A percentile compares a stretch with the other conserved stretches of the same genome.
phyloP scores from a whole-genome alignment of 2,797 vertebrate genomes.

The Esox lucius region DNA sequence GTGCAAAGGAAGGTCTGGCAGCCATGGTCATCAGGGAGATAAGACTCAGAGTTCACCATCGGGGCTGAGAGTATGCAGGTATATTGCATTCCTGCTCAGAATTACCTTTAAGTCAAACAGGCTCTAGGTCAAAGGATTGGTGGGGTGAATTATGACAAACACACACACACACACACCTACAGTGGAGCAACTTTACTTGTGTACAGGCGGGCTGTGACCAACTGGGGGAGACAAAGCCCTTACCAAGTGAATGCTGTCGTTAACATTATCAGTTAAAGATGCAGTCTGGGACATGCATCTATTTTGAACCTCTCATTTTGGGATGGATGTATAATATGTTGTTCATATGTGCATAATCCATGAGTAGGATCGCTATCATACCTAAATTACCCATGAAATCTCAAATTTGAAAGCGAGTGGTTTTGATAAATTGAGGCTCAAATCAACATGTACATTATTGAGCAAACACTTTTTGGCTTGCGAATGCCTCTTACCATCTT shows the following conservation, averaged over 20 bases:
- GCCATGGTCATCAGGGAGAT: slow-evolving; percentile 18
- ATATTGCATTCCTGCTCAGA: neutral
- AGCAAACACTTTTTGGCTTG: too few species aligned
- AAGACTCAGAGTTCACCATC: slow-evolving; percentile 26
- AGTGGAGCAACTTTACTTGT: neutral
- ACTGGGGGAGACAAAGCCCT: neutral
- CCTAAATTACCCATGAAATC: too few species aligned
- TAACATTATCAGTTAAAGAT: neutral
- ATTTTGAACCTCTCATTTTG: too few species aligned
- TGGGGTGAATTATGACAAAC: neutral
- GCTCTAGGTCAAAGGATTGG: neutral
- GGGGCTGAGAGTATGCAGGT: slow-evolving; percentile 1
- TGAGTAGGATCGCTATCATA: too few species aligned
- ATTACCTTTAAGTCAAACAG: neutral
- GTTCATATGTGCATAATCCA: too few species aligned
- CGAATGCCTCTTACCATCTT: too few species aligned
- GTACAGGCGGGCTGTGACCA: neutral
- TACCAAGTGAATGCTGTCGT: neutral
- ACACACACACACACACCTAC: neutral
- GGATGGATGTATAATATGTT: too few species aligned
- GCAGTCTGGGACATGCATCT: too few species aligned
- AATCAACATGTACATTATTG: too few species aligned
- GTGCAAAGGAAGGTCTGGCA: slow-evolving; percentile 21
- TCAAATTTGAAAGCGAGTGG: too few species aligned
- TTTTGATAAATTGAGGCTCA: too few species aligned